Conservation (phyloP, 2,888 invertebrate species). For the Parthenolecanium corni region DNA sequence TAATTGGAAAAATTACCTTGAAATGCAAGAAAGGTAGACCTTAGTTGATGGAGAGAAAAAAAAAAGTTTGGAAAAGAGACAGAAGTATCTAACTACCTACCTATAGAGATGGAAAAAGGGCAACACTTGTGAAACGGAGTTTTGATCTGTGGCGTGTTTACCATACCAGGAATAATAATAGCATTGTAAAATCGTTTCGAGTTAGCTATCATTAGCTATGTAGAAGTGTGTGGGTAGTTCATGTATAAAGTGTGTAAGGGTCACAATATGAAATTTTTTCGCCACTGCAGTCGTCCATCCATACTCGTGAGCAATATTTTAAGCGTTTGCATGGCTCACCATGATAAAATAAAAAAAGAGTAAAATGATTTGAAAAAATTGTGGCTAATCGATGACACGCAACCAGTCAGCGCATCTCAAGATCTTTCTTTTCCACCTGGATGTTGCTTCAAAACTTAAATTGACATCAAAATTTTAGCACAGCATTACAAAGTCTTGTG, state of each 20-base stretch:
- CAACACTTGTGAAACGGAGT: not conserved
- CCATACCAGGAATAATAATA: slow-evolving; percentile 4
- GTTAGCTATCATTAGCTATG: not conserved
- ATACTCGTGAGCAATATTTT: no score
- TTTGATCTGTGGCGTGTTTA: not conserved
- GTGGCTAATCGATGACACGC: no score
- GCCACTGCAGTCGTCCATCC: not conserved
- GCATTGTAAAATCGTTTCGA: not conserved
- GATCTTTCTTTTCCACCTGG: no score
- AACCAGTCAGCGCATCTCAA: no score
- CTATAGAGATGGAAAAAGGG: no score
- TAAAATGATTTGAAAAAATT: no score
- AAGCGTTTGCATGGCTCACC: no score
- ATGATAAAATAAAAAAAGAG: no score
- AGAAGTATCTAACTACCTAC: no score
- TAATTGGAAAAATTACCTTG: slow-evolving; percentile 17
- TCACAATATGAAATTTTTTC: not conserved
- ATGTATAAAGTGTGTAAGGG: not conserved
- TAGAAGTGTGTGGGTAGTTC: not conserved
- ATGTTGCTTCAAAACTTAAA: no score
- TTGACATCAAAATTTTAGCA: no score
- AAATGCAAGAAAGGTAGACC: slow-evolving; percentile 2
- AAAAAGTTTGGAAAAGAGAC: not conserved
- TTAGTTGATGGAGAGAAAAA: not conserved
- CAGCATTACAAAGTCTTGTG: no score